These are phyloP conservation scores for Sparus aurata DNA, from an alignment of 2,797 vertebrate species.

Conservation along the genomic window DNA sequence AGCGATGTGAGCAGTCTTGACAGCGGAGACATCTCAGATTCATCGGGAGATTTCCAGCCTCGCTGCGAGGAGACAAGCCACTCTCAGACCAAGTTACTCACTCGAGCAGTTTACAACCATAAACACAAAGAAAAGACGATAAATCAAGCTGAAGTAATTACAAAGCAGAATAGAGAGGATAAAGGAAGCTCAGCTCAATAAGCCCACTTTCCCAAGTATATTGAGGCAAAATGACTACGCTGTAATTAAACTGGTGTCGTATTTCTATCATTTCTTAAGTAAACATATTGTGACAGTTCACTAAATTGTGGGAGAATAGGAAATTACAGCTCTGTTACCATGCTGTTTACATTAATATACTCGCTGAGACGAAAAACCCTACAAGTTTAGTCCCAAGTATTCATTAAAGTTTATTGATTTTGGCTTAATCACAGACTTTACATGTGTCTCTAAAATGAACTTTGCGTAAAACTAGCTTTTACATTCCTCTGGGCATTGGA, in stretches of 20 bases:
- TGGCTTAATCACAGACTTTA: constrained; percentile 77
- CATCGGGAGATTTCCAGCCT: constrained; percentile 85
- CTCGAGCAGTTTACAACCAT: constrained; percentile 82
- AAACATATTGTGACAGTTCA: constrained; percentile 86
- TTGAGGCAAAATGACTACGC: constrained; percentile 80
- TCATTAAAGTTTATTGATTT: constrained; percentile 85
- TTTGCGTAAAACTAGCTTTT: constrained; percentile 71
- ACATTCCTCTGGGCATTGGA: constrained; percentile 67
- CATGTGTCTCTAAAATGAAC: constrained; percentile 77
- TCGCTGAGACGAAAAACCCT: constrained; percentile 72
- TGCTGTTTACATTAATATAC: constrained; percentile 79
- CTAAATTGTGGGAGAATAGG: constrained; percentile 83
- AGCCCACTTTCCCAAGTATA: constrained; percentile 84
- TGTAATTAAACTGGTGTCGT: constrained; percentile 86
- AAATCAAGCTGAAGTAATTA: constrained; percentile 87
- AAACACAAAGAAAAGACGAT: constrained; percentile 85
- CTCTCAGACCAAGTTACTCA: constrained; percentile 83
- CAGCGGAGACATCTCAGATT: constrained; percentile 86
- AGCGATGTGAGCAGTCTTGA: constrained; percentile 85
- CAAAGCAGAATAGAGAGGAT: constrained; percentile 81
- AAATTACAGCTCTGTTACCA: constrained; percentile 85
- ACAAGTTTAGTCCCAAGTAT: constrained; percentile 78
- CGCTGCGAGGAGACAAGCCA: constrained; percentile 80
- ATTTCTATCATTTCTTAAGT: constrained; percentile 86
- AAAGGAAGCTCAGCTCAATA: constrained; percentile 80